Percentiles rank a stretch among this genome's conserved stretches.
phyloP scores from a whole-genome alignment of 30 jellyfish, hydroid and myxozoan species.

The Pelagia noctiluca region DNA sequence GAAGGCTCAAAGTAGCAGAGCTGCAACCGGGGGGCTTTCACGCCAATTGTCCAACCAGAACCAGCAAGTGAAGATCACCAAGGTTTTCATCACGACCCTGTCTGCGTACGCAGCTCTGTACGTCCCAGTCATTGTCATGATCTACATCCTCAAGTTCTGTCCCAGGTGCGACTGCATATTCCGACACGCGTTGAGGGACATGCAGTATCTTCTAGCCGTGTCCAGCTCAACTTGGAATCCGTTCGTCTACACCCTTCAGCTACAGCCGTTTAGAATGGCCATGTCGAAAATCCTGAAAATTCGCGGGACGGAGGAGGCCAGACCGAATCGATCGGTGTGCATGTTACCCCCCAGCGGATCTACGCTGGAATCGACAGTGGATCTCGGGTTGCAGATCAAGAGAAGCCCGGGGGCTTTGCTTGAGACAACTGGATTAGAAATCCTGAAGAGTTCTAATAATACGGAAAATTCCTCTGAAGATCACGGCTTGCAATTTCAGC shows the following conservation, averaged over 20 bases:
- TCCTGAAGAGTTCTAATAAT: too few species aligned
- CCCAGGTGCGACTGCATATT: slow-evolving; percentile 79
- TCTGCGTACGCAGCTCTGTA: slow-evolving; percentile 68
- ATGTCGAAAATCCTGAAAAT: slow-evolving; percentile 57
- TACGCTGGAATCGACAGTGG: too few species aligned
- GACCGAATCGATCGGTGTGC: too few species aligned
- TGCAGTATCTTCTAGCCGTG: slow-evolving; percentile 80
- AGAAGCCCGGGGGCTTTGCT: too few species aligned
- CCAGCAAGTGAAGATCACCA: slow-evolving; percentile 71
- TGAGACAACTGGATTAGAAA: too few species aligned
- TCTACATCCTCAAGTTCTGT: slow-evolving; percentile 83
- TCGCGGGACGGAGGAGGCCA: slow-evolving; percentile 4
- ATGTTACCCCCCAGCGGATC: too few species aligned
- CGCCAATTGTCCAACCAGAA: too few species aligned
- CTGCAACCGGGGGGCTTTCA: neutral
- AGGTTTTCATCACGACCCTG: slow-evolving; percentile 68
- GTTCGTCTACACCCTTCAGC: slow-evolving; percentile 86
- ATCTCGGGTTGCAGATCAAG: too few species aligned
- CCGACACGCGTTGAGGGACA: slow-evolving; percentile 91
- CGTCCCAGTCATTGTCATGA: slow-evolving; percentile 84
- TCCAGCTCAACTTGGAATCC: slow-evolving; percentile 92
- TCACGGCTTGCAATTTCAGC: too few species aligned
- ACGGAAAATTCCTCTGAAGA: too few species aligned
- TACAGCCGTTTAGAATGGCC: slow-evolving; percentile 88
- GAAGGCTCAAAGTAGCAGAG: slow-evolving; percentile 8